These are phyloP conservation scores for Danio albolineatus DNA, from an alignment of 2,797 vertebrate genomes.

Conservation along the genomic window DNA sequence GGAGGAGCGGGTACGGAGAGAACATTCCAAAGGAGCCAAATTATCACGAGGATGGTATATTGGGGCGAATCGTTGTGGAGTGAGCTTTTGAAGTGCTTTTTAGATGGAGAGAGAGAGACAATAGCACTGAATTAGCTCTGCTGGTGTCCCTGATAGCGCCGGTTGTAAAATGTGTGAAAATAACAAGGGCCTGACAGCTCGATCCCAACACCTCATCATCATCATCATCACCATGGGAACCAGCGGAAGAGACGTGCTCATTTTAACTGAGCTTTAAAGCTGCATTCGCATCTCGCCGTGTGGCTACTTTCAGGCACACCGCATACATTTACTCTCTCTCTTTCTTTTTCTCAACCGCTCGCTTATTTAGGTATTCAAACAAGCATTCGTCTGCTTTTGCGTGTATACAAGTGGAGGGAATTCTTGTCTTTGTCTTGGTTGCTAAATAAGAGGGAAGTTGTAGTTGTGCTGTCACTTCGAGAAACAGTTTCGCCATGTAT, in stretches of 20 bases:
- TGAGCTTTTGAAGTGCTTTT: slow-evolving; percentile 48
- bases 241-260: slow-evolving; percentile 53
- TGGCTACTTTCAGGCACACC: slow-evolving; percentile 29
- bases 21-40: slow-evolving; percentile 32
- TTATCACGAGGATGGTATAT: slow-evolving; percentile 46
- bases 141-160: slow-evolving; percentile 66
- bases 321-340: slow-evolving; percentile 38
- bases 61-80: slow-evolving; percentile 38
- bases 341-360: slow-evolving; percentile 37
- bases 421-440: slow-evolving; percentile 46
- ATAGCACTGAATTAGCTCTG: slow-evolving; percentile 74
- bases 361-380: slow-evolving; percentile 55
- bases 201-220: slow-evolving; percentile 77
- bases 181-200: slow-evolving; percentile 58
- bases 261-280: slow-evolving; percentile 63
- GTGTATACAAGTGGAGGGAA: background rate
- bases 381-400: slow-evolving; percentile 53
- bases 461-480: slow-evolving; percentile 28
- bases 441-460: slow-evolving; percentile 29
- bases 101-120: slow-evolving; percentile 64
- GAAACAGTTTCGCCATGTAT: slow-evolving; percentile 13
- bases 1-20: slow-evolving; percentile 13
- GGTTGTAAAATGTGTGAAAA: slow-evolving; percentile 57
- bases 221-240: slow-evolving; percentile 73
- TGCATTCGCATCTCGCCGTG: slow-evolving; percentile 52